phyloP scores from a whole-genome alignment of 2,888 invertebrate genomes.

The Homarus gammarus region DNA sequence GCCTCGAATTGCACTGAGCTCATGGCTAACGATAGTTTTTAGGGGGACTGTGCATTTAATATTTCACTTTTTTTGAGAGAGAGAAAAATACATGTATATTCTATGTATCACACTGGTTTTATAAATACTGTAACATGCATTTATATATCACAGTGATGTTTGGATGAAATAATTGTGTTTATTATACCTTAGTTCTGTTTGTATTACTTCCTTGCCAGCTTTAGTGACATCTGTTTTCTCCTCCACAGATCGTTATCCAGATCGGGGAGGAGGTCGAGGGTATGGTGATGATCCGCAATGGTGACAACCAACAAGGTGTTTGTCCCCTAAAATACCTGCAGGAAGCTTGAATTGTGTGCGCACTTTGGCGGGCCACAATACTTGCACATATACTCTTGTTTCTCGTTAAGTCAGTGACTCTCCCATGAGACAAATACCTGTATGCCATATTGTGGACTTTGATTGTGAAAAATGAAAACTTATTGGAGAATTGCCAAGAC shows the following conservation, averaged over 20 bases:
- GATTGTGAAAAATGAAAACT: not conserved
- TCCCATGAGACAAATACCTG: constrained; percentile 14
- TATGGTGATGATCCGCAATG: constrained; percentile 95
- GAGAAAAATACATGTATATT: no score
- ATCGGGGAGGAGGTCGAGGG: constrained; percentile 95
- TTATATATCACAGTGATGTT: no score
- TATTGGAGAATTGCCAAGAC: not conserved
- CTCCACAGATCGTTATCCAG: constrained; percentile 88
- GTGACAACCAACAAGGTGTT: constrained; percentile 94
- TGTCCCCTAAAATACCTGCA: constrained; percentile 96
- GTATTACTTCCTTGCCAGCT: not conserved
- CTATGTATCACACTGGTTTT: no score
- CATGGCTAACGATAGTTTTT: no score
- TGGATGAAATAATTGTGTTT: no score
- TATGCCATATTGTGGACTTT: constrained; percentile 7
- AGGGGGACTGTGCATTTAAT: no score
- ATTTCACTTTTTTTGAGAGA: no score
- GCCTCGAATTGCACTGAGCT: no score
- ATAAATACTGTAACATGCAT: no score
- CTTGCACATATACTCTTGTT: not conserved
- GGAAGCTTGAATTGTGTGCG: constrained; percentile 87
- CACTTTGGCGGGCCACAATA: not conserved
- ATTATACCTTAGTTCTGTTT: no score
- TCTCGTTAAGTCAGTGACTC: constrained; percentile 31
- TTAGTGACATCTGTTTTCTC: not conserved